phyloP scores from a whole-genome alignment of 1,140 invertebrate genomes.

The Oedothorax gibbosus region DNA sequence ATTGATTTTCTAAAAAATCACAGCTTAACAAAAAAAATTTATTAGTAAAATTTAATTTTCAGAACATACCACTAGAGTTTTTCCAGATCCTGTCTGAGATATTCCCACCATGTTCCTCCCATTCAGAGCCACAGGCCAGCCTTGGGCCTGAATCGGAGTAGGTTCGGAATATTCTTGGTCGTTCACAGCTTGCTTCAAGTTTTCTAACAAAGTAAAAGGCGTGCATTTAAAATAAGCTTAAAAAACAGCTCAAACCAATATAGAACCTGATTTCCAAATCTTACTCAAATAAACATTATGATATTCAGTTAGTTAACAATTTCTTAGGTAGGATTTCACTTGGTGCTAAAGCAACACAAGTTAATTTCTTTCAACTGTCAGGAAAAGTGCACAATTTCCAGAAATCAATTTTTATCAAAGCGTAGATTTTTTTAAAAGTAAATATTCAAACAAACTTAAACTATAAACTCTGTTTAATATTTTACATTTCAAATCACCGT shows the following conservation, averaged over 20 bases:
- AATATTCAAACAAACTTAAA: no score
- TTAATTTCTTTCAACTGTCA: no score
- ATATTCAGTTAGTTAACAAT: no score
- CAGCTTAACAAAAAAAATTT: background rate
- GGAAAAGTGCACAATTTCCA: no score
- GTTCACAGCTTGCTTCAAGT: conserved; percentile 67
- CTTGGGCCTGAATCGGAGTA: conserved; percentile 88
- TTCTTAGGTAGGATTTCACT: no score
- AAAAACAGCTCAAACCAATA: background rate
- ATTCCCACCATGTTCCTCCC: conserved; percentile 93
- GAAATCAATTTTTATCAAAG: no score
- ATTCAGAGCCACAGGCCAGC: conserved; percentile 92
- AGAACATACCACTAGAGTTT: conserved; percentile 78
- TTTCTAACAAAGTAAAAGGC: conserved; percentile 64
- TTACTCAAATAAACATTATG: no score
- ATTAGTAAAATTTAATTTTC: background rate
- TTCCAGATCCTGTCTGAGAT: conserved; percentile 93
- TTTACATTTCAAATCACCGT: no score
- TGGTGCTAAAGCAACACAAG: no score
- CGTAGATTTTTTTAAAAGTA: no score
- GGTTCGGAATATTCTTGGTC: conserved; percentile 78
- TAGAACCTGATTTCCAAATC: background rate
- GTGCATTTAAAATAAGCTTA: background rate
- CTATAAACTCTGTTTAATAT: no score
- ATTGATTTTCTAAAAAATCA: background rate